These are phyloP conservation scores for Scopus umbretta DNA, from an alignment of 2,113 vertebrate genomes.

Conservation along the genomic window DNA sequence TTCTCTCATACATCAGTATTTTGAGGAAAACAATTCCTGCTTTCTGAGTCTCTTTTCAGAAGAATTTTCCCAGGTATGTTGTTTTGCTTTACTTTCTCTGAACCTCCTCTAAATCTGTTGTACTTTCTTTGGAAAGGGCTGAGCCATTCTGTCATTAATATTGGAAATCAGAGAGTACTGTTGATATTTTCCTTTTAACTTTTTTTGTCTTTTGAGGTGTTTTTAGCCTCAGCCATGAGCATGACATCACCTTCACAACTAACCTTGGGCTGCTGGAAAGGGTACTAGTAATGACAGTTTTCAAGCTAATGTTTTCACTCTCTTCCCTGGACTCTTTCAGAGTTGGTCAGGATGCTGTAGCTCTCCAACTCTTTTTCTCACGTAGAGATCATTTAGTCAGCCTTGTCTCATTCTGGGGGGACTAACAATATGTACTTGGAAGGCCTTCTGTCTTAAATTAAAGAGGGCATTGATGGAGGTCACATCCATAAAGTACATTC, in stretches of 20 bases:
- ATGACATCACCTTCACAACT: neutral
- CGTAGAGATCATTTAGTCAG: neutral
- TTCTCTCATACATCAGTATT: neutral
- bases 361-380: neutral
- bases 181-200: neutral
- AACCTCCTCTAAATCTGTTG: neutral
- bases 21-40: neutral
- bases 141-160: neutral
- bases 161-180: neutral
- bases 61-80: neutral
- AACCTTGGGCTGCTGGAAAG: neutral
- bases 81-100: neutral
- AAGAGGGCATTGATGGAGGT: neutral
- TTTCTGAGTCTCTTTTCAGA: neutral
- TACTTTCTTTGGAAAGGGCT: neutral
- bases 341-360: neutral
- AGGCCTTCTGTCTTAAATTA: conserved; percentile 7
- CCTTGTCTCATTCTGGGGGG: neutral
- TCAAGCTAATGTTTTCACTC: neutral
- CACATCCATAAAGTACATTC: neutral
- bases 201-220: neutral
- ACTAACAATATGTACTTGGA: neutral
- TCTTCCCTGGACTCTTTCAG: neutral
- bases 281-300: neutral
- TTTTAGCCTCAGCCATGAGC: neutral